Evolutionary conservation across 2,888 invertebrate genomes (phyloP).

Genomic region (Eurois occulta): DNA sequence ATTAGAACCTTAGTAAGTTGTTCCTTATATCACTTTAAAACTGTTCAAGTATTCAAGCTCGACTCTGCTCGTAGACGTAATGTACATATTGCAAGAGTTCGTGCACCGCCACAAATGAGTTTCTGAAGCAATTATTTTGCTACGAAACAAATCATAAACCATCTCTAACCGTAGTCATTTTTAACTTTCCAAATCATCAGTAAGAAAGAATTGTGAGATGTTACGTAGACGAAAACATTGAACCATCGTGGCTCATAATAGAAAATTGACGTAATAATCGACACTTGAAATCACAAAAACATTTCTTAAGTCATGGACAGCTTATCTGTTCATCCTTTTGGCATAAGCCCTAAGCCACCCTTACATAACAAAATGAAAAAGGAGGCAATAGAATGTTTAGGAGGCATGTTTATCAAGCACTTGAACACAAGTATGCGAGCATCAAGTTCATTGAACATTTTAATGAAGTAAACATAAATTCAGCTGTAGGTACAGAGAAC

Average conservation of each 20-base stretch:
- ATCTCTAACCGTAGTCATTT: slow-evolving; percentile 15
- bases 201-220: not conserved
- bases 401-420: slow-evolving; percentile 1
- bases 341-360: not conserved
- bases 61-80: slow-evolving; percentile 13
- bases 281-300: not conserved
- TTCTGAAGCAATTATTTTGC: slow-evolving; percentile 56
- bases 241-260: not conserved
- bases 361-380: not conserved
- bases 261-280: slow-evolving; percentile 10
- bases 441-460: slow-evolving; percentile 48
- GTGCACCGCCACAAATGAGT: slow-evolving; percentile 54
- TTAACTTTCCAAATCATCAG: slow-evolving; percentile 22
- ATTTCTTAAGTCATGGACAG: not conserved
- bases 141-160: slow-evolving; percentile 41
- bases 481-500: slow-evolving; percentile 37
- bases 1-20: slow-evolving; percentile 23
- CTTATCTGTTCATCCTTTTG: not conserved
- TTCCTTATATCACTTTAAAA: slow-evolving; percentile 25
- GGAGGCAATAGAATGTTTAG: not conserved
- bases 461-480: slow-evolving; percentile 57
- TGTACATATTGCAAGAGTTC: slow-evolving; percentile 56
- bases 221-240: slow-evolving; percentile 15
- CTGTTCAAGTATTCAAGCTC: slow-evolving; percentile 27
- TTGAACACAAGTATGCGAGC: slow-evolving; percentile 25